phyloP scores from a whole-genome alignment of 2,797 vertebrate species.

The Cephalopachus bancanus region DNA sequence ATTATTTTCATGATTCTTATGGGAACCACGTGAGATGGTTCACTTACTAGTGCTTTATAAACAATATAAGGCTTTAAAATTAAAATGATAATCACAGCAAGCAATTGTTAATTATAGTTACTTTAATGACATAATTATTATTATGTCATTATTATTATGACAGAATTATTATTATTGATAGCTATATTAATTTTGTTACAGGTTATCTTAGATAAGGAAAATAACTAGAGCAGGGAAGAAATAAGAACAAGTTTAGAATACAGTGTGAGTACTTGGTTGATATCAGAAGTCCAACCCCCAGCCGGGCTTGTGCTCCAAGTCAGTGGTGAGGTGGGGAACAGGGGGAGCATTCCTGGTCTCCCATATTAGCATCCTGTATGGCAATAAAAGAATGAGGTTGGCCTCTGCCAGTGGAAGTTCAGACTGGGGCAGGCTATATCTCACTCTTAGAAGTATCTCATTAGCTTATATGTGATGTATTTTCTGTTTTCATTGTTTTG shows the following conservation, averaged over 20 bases:
- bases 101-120: not conserved
- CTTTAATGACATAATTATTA: not conserved
- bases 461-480: not conserved
- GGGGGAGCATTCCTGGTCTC: not conserved
- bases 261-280: not conserved
- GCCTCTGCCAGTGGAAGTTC: no score
- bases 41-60: not conserved
- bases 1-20: not conserved
- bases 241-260: not conserved
- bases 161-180: not conserved
- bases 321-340: not conserved
- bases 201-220: not conserved
- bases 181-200: not conserved
- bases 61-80: not conserved
- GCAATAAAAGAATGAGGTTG: not conserved
- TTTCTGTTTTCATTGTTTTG: not conserved
- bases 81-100: not conserved
- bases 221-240: not conserved
- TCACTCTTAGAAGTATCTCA: not conserved
- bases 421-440: fast-evolving
- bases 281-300: not conserved
- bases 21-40: not conserved
- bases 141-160: no score
- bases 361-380: not conserved
- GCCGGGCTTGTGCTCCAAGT: not conserved